Evolutionary conservation across 2,113 vertebrate species (phyloP).

Genomic region (Plecturocebus donacophilus): DNA sequence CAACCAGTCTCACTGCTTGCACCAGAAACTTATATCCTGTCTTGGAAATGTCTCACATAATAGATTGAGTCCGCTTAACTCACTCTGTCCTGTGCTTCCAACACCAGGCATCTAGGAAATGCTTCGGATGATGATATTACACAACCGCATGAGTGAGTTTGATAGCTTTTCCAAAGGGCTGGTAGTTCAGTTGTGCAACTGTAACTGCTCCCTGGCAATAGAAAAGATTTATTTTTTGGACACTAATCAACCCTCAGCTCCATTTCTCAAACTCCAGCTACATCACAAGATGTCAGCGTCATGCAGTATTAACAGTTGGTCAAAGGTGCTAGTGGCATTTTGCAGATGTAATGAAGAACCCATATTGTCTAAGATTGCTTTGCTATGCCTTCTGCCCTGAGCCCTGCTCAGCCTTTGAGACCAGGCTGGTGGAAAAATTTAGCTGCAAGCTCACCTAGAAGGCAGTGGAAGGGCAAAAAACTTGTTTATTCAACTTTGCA

Average conservation of each 20-base stretch:
- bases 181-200: conserved; percentile 66
- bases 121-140: conserved; percentile 25
- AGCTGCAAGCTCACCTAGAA: background rate
- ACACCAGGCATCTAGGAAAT: conserved; percentile 16
- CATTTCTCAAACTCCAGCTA: conserved; percentile 65
- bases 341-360: conserved; percentile 55
- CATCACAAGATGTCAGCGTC: conserved; percentile 51
- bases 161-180: conserved; percentile 73
- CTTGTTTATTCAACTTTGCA: background rate
- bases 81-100: background rate
- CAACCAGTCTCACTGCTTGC: background rate
- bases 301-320: background rate
- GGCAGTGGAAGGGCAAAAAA: background rate
- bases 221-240: conserved; percentile 71
- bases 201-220: conserved; percentile 61
- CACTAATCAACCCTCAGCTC: conserved; percentile 59
- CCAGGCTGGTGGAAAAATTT: background rate
- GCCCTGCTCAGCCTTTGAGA: conserved; percentile 5
- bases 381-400: conserved; percentile 36
- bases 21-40: conserved; percentile 39
- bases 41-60: conserved; percentile 61
- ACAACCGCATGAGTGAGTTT: conserved; percentile 69
- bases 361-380: conserved; percentile 52
- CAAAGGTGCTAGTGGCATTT: conserved; percentile 61
- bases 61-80: conserved; percentile 38